These are phyloP conservation scores for Spicauda simplicius DNA, from an alignment of 2,888 invertebrate species.

Conservation along the genomic window DNA sequence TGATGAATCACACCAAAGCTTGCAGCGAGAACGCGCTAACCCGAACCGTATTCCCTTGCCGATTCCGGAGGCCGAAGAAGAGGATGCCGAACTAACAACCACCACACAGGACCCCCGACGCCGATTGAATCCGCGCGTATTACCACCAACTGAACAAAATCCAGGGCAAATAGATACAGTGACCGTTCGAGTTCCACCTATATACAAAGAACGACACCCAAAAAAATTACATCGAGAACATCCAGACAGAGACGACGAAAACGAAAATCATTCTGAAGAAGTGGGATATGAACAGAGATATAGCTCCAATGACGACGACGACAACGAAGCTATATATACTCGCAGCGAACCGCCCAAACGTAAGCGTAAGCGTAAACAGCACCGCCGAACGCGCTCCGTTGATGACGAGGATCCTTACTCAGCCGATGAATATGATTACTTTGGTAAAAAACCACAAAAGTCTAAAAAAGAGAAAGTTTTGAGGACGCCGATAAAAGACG, in stretches of 20 bases:
- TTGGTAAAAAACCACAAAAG: conserved; percentile 63
- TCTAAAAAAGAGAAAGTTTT: conserved; percentile 70
- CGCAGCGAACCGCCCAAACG: conserved; percentile 39
- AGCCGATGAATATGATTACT: conserved; percentile 71
- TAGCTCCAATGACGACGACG: conserved; percentile 54
- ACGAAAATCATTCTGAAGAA: conserved; percentile 41
- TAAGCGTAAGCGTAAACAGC: conserved; percentile 61
- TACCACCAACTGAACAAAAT: conserved; percentile 79
- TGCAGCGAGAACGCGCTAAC: conserved; percentile 55
- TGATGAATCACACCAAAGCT: conserved; percentile 55
- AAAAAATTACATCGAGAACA: conserved; percentile 70
- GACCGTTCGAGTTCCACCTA: conserved; percentile 79
- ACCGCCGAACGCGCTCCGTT: conserved; percentile 58
- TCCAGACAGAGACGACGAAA: conserved; percentile 50
- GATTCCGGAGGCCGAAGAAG: conserved; percentile 55
- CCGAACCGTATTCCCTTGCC: conserved; percentile 56
- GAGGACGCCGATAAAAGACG: no score
- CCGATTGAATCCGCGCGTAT: conserved; percentile 68
- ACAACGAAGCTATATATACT: conserved; percentile 35
- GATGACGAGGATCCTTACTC: conserved; percentile 52
- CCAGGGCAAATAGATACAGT: conserved; percentile 80
- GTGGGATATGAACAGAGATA: conserved; percentile 36
- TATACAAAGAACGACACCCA: conserved; percentile 74
- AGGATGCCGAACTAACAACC: conserved; percentile 68
- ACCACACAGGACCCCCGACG: conserved; percentile 75